phyloP scores from a whole-genome alignment of 1,140 invertebrate genomes.

The Scylla paramamosain region DNA sequence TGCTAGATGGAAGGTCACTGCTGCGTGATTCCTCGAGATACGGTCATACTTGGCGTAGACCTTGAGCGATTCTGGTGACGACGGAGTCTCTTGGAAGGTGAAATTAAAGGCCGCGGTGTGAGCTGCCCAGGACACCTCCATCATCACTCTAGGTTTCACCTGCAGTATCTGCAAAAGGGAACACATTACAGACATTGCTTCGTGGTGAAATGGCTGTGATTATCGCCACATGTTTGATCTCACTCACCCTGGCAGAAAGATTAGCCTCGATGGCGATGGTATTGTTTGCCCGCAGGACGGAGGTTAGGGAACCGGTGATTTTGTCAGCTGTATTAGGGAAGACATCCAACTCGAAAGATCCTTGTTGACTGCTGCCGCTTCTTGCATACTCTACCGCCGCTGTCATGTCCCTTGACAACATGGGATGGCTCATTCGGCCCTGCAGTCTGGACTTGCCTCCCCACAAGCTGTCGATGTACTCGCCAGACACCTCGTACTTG shows the following conservation, averaged over 20 bases:
- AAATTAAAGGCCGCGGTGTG: constrained; percentile 48
- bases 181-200: background rate
- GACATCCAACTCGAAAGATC: constrained; percentile 58
- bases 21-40: background rate
- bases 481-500: constrained; percentile 41
- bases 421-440: constrained; percentile 54
- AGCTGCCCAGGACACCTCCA: constrained; percentile 8
- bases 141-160: constrained; percentile 23
- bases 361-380: background rate
- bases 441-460: background rate
- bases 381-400: background rate
- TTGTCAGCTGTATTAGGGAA: constrained; percentile 56
- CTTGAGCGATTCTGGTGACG: constrained; percentile 36
- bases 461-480: background rate
- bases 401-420: constrained; percentile 31
- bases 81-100: constrained; percentile 56
- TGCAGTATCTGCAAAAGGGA: constrained; percentile 47
- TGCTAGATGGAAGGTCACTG: constrained; percentile 28
- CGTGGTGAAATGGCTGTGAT: background rate
- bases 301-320: constrained; percentile 35
- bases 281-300: constrained; percentile 40
- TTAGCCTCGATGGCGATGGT: constrained; percentile 32
- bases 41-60: constrained; percentile 48
- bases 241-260: constrained; percentile 45
- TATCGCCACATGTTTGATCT: background rate